Conservation (phyloP, 1,140 invertebrate genomes). For the Drosophila ficusphila region DNA sequence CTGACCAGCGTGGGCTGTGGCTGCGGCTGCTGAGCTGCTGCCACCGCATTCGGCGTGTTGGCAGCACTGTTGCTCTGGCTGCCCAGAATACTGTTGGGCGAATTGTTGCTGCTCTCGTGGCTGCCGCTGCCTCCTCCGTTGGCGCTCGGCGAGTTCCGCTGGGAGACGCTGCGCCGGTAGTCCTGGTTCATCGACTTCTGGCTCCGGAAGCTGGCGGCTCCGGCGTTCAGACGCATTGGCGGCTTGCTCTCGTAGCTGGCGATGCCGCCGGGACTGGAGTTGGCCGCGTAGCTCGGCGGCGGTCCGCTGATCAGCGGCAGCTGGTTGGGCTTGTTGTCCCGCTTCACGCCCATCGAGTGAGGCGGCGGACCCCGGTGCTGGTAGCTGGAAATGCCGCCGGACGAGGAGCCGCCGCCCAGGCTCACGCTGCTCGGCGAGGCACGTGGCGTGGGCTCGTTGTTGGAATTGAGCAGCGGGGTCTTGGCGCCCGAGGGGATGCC, state of each 20-base stretch:
- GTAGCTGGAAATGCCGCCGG: slow-evolving; percentile 40
- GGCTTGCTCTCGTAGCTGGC: slow-evolving; percentile 64
- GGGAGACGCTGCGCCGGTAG: slow-evolving; percentile 76
- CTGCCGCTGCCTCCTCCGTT: slow-evolving; percentile 68
- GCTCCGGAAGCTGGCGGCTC: slow-evolving; percentile 71
- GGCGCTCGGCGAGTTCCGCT: slow-evolving; percentile 81
- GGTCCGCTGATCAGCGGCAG: slow-evolving; percentile 73
- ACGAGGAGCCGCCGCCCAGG: slow-evolving; percentile 32
- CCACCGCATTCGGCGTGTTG: slow-evolving; percentile 68
- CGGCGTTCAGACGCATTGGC: slow-evolving; percentile 73
- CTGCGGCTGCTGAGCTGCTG: slow-evolving; percentile 18
- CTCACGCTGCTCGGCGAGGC: slow-evolving; percentile 72
- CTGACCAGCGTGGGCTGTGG: slow-evolving; percentile 17
- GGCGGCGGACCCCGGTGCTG: slow-evolving; percentile 65
- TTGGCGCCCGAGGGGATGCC: slow-evolving; percentile 56
- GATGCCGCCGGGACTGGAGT: slow-evolving; percentile 27
- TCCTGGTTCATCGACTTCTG: slow-evolving; percentile 75
- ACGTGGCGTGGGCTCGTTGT: slow-evolving; percentile 74
- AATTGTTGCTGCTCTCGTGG: slow-evolving; percentile 83
- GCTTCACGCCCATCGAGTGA: slow-evolving; percentile 59
- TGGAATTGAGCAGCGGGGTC: slow-evolving; percentile 66
- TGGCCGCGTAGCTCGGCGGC: slow-evolving; percentile 58
- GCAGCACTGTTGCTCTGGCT: slow-evolving; percentile 62
- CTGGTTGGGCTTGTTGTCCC: slow-evolving; percentile 69
- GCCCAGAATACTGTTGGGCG: slow-evolving; percentile 82